These are phyloP conservation scores for Thera britannica DNA, from an alignment of 2,888 invertebrate species.

Conservation along the genomic window DNA sequence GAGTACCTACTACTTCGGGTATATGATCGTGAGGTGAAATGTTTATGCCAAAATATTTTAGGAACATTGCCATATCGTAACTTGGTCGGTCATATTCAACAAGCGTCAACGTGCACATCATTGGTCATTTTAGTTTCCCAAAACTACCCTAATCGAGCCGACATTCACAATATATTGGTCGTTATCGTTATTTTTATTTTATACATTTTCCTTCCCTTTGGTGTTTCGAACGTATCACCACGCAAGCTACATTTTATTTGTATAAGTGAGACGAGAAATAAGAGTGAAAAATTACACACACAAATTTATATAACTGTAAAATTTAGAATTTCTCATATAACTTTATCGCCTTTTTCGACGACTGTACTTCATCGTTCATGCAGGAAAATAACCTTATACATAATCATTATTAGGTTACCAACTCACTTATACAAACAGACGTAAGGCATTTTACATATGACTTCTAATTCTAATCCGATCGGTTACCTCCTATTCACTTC, in stretches of 20 bases:
- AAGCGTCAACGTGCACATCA: conserved; percentile 10
- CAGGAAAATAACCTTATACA: background rate
- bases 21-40: background rate
- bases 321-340: too few species aligned
- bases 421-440: conserved; percentile 52
- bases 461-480: conserved; percentile 40
- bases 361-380: background rate
- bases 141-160: conserved; percentile 35
- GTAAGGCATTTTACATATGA: conserved; percentile 53
- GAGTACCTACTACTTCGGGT: background rate
- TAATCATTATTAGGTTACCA: background rate
- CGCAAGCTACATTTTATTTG: conserved; percentile 20
- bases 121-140: conserved; percentile 29
- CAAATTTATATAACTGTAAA: too few species aligned
- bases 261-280: conserved; percentile 14
- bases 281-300: too few species aligned
- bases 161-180: conserved; percentile 31
- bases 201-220: conserved; percentile 21
- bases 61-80: conserved; percentile 1
- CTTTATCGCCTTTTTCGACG: too few species aligned
- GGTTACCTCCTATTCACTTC: conserved; percentile 55
- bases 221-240: conserved; percentile 24
- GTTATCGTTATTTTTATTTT: conserved; percentile 17
- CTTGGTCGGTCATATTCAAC: conserved; percentile 20
- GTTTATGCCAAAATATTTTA: background rate